These are phyloP conservation scores for Sinocyclocheilus grahami DNA, from an alignment of 2,113 vertebrate genomes.

Conservation along the genomic window DNA sequence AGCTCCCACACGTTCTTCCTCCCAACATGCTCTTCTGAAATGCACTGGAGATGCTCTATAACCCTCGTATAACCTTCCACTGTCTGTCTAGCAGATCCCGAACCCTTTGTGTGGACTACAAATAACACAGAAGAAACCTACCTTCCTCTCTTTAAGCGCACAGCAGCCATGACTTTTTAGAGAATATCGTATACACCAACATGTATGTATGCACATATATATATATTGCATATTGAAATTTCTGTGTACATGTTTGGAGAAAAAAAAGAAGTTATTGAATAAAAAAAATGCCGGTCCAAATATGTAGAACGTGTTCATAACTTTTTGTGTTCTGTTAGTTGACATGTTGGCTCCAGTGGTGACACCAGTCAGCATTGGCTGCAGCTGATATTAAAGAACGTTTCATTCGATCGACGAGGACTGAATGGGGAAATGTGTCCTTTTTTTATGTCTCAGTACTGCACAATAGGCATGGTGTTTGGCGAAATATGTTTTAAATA, in stretches of 20 bases:
- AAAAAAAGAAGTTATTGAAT: constrained; percentile 73
- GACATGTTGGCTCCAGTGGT: not conserved
- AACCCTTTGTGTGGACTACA: constrained; percentile 37
- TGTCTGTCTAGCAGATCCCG: not conserved
- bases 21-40: constrained; percentile 59
- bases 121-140: constrained; percentile 61
- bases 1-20: constrained; percentile 60
- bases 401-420: not conserved
- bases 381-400: not conserved
- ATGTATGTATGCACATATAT: constrained; percentile 71
- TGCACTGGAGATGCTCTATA: constrained; percentile 56
- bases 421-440: not conserved
- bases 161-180: constrained; percentile 79
- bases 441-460: constrained; percentile 1
- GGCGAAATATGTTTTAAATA: constrained; percentile 16
- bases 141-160: constrained; percentile 73
- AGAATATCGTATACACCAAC: constrained; percentile 72
- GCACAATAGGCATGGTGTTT: constrained; percentile 10
- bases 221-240: constrained; percentile 69
- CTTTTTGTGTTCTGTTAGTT: not conserved
- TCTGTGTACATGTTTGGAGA: constrained; percentile 76
- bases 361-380: not conserved
- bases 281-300: constrained; percentile 72
- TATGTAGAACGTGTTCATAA: constrained; percentile 60
- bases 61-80: not conserved